Evolutionary conservation across 2,797 vertebrate genomes (phyloP), one percentile per base, ranked within the genome.

Genomic region (Lagodon rhomboides): DNA sequence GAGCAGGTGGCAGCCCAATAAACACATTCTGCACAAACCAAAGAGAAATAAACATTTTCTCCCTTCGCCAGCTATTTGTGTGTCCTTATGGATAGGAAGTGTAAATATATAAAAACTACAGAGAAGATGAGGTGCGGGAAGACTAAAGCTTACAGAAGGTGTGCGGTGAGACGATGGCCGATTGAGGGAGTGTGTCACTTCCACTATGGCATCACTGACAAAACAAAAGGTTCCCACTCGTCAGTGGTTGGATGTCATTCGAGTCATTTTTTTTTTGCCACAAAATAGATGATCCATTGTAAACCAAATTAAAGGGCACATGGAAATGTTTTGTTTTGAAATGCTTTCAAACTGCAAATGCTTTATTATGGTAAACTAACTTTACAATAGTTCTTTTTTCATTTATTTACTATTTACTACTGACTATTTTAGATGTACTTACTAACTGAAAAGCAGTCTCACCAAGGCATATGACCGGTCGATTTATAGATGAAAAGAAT

Each of bases 291-390:
- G 50, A 27, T n/a, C 4, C 43, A 49, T 9, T 59, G 13, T 46
- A 11, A 10, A 41, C 1, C 9, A 55, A 67, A 25, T 27, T 25
- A 27, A 51, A 34, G 49, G 27, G 34, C 27, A n/a, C 12, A 34
- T 34, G 46, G 63, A 66, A 53, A 53, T 38, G 6, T 53, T 22
- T n/a, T 64, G 20, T 30, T 64, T 30, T 54, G 34, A 44, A 58
- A n/a, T n/a, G 23, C 17, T 46, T 51, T 30, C 12, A 23, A 1
- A n/a, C 20, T 8, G 11, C 20, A 60, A 53, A 22, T 43, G 60
- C 10, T 22, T 50, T 7, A 30, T 30, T 43, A 27, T 53, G 49
- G 12, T 51, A 13, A 71, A 61, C 10, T 0, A 18, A 4, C 18
- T 73, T 25, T 49, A n/a, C 17, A 20, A 2, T 10, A 13, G 25